Conservation (phyloP, 1,140 invertebrate genomes). For the Diachasma alloeum region DNA sequence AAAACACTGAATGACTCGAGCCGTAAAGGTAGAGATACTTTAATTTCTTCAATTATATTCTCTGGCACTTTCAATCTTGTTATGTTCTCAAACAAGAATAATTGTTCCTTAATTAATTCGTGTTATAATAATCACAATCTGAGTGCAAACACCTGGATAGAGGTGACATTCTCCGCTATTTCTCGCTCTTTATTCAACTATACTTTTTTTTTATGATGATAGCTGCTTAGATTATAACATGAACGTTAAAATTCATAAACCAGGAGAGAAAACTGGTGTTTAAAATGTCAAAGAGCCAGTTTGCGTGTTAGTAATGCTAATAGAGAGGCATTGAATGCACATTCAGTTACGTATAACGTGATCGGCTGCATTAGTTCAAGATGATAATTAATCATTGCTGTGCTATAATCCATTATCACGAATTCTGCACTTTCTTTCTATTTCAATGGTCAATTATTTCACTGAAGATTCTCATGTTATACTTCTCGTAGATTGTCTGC, state of each 20-base stretch:
- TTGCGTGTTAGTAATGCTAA: neutral
- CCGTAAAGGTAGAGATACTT: too few relatives aligned
- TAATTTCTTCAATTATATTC: too few relatives aligned
- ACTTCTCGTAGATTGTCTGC: constrained; percentile 77
- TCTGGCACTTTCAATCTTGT: too few relatives aligned
- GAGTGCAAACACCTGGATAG: too few relatives aligned
- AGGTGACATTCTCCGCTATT: neutral
- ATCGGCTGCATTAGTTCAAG: neutral
- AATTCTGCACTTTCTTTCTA: neutral
- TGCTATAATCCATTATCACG: neutral
- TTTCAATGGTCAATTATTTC: neutral
- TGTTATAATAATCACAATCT: too few relatives aligned
- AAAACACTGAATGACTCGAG: too few relatives aligned
- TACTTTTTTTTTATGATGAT: neutral
- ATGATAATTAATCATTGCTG: neutral
- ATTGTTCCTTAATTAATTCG: too few relatives aligned
- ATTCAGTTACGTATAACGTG: neutral
- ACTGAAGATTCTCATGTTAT: neutral
- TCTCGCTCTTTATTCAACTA: neutral
- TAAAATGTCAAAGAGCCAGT: neutral
- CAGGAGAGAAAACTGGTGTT: neutral
- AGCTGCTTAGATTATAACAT: neutral
- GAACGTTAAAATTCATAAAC: neutral
- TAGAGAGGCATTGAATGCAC: neutral
- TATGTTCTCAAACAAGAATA: too few relatives aligned